phyloP scores from a whole-genome alignment of 2,888 invertebrate genomes.

The Spilosoma lubricipeda region DNA sequence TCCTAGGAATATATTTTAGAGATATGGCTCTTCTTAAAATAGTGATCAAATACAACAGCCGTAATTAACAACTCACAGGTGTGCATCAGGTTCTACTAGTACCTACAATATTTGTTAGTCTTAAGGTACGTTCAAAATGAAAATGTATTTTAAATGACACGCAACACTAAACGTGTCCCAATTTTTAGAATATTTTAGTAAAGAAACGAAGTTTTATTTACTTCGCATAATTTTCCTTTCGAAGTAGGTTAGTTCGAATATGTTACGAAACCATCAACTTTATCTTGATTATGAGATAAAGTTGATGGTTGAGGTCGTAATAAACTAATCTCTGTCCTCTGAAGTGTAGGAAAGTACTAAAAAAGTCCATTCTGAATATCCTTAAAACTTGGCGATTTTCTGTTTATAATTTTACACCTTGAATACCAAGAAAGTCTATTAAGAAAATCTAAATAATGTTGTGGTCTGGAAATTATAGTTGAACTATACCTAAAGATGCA shows the following conservation, averaged over 20 bases:
- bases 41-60: neutral
- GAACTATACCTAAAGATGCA: conserved; percentile 2
- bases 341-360: neutral
- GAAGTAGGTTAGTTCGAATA: conserved; percentile 2
- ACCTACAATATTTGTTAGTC: neutral
- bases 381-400: neutral
- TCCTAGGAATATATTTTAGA: neutral
- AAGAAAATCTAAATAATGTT: neutral
- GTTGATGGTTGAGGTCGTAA: too few species aligned
- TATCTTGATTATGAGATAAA: conserved; percentile 11
- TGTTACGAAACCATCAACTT: neutral
- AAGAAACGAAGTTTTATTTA: conserved; percentile 4
- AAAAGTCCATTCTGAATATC: neutral
- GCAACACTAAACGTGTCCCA: conserved; percentile 5
- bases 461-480: conserved; percentile 1
- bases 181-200: conserved; percentile 1
- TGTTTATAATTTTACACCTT: neutral
- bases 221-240: conserved; percentile 9
- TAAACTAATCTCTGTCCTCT: neutral
- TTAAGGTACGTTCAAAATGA: neutral
- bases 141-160: conserved; percentile 7
- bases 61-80: neutral
- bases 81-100: neutral
- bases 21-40: neutral
- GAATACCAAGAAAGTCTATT: neutral